Base-by-base conservation (phyloP, 2,797 vertebrate species). In the Delichon dasypus region DNA sequence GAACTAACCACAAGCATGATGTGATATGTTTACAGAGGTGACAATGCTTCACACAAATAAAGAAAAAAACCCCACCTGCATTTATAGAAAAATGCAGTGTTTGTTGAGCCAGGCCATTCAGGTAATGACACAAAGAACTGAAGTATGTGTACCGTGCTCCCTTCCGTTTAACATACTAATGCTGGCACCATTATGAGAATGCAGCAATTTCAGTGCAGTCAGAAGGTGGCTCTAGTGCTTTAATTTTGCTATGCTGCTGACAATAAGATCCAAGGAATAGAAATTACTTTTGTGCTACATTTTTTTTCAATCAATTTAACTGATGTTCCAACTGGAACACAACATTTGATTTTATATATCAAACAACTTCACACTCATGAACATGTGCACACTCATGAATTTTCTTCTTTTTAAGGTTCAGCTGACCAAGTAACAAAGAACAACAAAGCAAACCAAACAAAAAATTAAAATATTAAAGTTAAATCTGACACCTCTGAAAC, bases 181-280 rank as follows among this genome's bases (percentile, higher is more conserved):
- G 58, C 73, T 86, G 79, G 68, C 64, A 93, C 95, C 89, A 71
- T 96, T 96, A 97, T 79, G 94, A 92, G 95, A 76, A 62, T 91
- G 97, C 93, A 94, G 97, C 97, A 96, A 97, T 98, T 97, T 97
- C 98, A 81, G 53, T 98, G 97, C 98, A 98, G 99, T 99, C 99
- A 99, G 99, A 99, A 99, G 99, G 98, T 98, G 99, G 98, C 99
- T 98, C 98, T 98, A 98, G 98, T 97, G 98, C 98, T 98, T 98
- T 98, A 99, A 98, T 98, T 99, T 99, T 98, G 97, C 95, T 97
- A 27, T 84, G 86, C 97, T 97, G 97, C 97, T 96, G 96, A 95
- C 94, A 94, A 66, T 89, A 97, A 96, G 97, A 98, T 98, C 89
- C 97, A 90, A 96, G 92, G 93, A 97, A 95, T 96, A 95, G 86